Evolutionary conservation across 2,888 invertebrate species (phyloP), one percentile per base, ranked within the genome.

Genomic region (Caenorhabditis parvicauda): DNA sequence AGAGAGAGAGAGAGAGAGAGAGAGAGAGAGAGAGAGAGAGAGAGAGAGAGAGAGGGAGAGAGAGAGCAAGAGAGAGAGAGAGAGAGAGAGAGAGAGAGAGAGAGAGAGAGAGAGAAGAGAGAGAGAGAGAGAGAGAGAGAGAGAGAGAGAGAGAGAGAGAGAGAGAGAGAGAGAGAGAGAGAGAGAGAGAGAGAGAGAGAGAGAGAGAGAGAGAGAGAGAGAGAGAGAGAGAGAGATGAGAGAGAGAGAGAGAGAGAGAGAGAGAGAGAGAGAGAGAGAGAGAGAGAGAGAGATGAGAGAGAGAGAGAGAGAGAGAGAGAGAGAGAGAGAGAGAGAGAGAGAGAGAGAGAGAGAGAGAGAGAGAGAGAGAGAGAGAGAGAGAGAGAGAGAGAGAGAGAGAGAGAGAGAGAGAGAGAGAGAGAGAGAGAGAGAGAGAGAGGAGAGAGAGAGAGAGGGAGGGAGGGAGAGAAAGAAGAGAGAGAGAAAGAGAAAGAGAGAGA

Each of bases 241-340:
- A 27, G n/a, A 22, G 21, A 32, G 21, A 24, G 25, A 49, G 24
- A n/a, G 51, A 52, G 53, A 45, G 54, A 54, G 44, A 54, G 45
- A 43, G 48, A 48, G 45, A 48, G 48, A 54, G 47, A 48, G 46
- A 41, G 54, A 54, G 54, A 45, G 42, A 54, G 45, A 48, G 45
- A 54, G 35, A 32, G 35, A 42, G 32, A 48, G 48, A 27, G 14
- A 44, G 28, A 37, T 14, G 38, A 12, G 35, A 12, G 53, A 9
- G 37, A n/a, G n/a, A 38, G 45, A 12, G 38, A n/a, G 37, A 37
- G 27, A 28, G 48, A 29, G 39, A 38, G 14, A 5, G 19, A 21
- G 37, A 37, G 37, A 48, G 19, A 14, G 24, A 25, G 39, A 39
- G 14, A n/a, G 14, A 32, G 32, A 25, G 46, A 39, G 25, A 49